Conservation (phyloP, 2,113 vertebrate species). For the Barbus barbus region DNA sequence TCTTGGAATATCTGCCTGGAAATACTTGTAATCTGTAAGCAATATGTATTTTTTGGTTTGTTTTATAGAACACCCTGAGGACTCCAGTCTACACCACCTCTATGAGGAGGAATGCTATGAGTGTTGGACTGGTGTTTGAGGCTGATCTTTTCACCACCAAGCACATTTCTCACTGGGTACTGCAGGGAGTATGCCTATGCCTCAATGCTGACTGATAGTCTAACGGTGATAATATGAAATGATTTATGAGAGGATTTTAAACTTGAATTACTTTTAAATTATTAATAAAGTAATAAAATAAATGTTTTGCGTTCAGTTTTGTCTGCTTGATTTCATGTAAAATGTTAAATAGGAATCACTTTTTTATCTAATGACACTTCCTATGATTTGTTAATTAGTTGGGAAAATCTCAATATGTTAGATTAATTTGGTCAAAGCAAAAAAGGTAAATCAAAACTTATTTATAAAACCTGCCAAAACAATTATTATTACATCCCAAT, state of each 20-base stretch:
- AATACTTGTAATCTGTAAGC: neutral
- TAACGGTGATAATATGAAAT: neutral
- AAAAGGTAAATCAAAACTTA: neutral
- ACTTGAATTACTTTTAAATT: neutral
- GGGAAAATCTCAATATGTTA: neutral
- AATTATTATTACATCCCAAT: neutral
- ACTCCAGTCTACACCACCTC: constrained; percentile 94
- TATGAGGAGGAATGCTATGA: constrained; percentile 88
- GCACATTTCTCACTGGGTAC: constrained; percentile 93
- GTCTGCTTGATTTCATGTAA: neutral
- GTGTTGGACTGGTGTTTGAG: constrained; percentile 89
- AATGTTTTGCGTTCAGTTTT: neutral
- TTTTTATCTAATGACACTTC: neutral
- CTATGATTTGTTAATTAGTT: no score
- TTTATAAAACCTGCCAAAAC: neutral
- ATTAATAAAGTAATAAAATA: neutral
- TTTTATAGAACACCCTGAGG: constrained; percentile 84
- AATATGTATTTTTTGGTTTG: constrained; percentile 22
- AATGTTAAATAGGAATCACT: neutral
- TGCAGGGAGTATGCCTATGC: constrained; percentile 89
- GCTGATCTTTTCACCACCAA: constrained; percentile 85
- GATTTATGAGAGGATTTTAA: neutral
- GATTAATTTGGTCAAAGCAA: neutral
- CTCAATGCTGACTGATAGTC: constrained; percentile 80
- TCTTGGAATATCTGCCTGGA: neutral